Evolutionary conservation across 2,113 vertebrate genomes (phyloP).

Genomic region (Cavia porcellus): DNA sequence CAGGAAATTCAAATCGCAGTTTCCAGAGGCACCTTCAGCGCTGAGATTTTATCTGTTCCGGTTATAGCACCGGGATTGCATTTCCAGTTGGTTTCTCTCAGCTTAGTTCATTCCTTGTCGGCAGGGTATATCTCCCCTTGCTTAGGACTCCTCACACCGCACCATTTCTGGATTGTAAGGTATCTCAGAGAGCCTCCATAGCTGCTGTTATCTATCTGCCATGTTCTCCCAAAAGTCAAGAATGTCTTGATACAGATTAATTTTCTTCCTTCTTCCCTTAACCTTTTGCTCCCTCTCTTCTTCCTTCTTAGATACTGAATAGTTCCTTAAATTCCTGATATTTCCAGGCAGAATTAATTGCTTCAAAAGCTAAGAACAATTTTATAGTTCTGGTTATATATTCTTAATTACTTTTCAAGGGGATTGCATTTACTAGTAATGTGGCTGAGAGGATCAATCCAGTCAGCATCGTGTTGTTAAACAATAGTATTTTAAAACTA

Average conservation of each 20-base stretch:
- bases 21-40: too few relatives aligned
- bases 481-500: background rate
- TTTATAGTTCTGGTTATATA: background rate
- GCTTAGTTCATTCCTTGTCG: too few relatives aligned
- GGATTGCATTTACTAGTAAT: background rate
- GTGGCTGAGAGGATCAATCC: background rate
- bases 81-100: too few relatives aligned
- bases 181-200: too few relatives aligned
- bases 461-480: slow-evolving; percentile 24
- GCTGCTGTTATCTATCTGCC: too few relatives aligned
- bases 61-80: too few relatives aligned
- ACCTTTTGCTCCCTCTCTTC: background rate
- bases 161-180: too few relatives aligned
- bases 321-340: background rate
- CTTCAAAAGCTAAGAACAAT: slow-evolving; percentile 16
- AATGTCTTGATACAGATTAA: background rate
- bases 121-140: too few relatives aligned
- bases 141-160: too few relatives aligned
- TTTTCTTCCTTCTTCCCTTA: background rate
- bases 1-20: too few relatives aligned
- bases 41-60: too few relatives aligned
- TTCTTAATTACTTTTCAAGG: slow-evolving; percentile 45
- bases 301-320: background rate
- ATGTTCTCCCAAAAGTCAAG: background rate
- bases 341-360: slow-evolving; percentile 36